Percentiles rank a stretch among this genome's conserved stretches.
Conservation (phyloP, 2,888 invertebrate species). For the Cheilosia impressa region DNA sequence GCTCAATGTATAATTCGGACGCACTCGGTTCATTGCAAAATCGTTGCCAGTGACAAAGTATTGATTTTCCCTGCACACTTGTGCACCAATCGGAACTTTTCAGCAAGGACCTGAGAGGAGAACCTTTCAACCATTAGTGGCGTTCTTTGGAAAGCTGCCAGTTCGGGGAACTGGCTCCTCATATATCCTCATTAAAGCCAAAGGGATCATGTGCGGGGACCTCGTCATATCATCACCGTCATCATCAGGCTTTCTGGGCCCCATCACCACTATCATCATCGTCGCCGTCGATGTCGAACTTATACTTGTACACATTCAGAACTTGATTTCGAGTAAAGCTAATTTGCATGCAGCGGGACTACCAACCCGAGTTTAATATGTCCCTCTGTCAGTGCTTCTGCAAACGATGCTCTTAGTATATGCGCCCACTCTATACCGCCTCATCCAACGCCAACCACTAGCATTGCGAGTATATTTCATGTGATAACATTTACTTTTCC, state of each 20-base stretch:
- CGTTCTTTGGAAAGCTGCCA: constrained; percentile 40
- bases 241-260: constrained; percentile 23
- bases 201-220: constrained; percentile 52
- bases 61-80: constrained; percentile 57
- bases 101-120: constrained; percentile 6
- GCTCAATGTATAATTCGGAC: constrained; percentile 21
- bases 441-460: constrained; percentile 8
- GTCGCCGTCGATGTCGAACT: constrained; percentile 4
- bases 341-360: constrained; percentile 68
- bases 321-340: constrained; percentile 49
- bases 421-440: constrained; percentile 3
- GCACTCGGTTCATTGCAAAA: constrained; percentile 28
- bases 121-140: constrained; percentile 39
- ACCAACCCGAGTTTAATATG: constrained; percentile 53
- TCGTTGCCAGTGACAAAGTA: constrained; percentile 53
- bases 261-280: constrained; percentile 20
- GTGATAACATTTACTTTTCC: constrained; percentile 72
- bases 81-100: constrained; percentile 4
- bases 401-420: constrained; percentile 32
- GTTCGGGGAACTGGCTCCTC: constrained; percentile 25
- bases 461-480: constrained; percentile 67
- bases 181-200: constrained; percentile 67
- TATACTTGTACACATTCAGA: constrained; percentile 47
- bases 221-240: constrained; percentile 27
- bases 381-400: constrained; percentile 47